Conservation (phyloP, 2,888 invertebrate genomes). For the Heteromyza rotundicornis region DNA sequence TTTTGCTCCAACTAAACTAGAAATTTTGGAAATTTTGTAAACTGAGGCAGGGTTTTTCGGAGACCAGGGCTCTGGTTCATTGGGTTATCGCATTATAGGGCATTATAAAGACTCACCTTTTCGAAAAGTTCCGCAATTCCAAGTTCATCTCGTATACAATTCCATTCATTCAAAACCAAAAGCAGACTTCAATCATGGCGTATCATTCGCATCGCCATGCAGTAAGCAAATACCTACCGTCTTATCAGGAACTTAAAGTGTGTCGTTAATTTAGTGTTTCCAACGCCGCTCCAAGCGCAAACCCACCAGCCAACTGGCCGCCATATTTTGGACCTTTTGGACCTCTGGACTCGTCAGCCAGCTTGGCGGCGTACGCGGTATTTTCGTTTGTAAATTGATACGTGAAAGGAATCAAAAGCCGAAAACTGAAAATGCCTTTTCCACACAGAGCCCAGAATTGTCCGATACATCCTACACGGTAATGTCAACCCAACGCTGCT, state of each 20-base stretch:
- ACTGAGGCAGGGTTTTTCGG: too few species aligned
- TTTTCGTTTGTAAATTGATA: constrained; percentile 17
- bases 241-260: constrained; percentile 9
- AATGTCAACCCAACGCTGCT: constrained; percentile 15
- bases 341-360: too few species aligned
- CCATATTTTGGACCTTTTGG: constrained; percentile 7
- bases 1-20: too few species aligned
- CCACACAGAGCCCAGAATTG: neutral
- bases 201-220: neutral
- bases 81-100: too few species aligned
- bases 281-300: neutral
- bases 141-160: too few species aligned
- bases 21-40: too few species aligned
- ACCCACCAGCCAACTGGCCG: constrained; percentile 14
- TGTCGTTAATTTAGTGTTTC: constrained; percentile 7
- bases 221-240: constrained; percentile 3
- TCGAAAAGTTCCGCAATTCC: too few species aligned
- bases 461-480: constrained; percentile 17
- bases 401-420: neutral
- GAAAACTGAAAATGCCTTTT: constrained; percentile 8
- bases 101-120: too few species aligned
- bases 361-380: constrained; percentile 20
- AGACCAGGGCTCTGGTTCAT: too few species aligned
- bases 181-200: too few species aligned
- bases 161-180: too few species aligned